Percentiles rank a stretch among this genome's conserved stretches.
Conservation (phyloP, 2,888 invertebrate species). For the Agriopis aurantiaria region DNA sequence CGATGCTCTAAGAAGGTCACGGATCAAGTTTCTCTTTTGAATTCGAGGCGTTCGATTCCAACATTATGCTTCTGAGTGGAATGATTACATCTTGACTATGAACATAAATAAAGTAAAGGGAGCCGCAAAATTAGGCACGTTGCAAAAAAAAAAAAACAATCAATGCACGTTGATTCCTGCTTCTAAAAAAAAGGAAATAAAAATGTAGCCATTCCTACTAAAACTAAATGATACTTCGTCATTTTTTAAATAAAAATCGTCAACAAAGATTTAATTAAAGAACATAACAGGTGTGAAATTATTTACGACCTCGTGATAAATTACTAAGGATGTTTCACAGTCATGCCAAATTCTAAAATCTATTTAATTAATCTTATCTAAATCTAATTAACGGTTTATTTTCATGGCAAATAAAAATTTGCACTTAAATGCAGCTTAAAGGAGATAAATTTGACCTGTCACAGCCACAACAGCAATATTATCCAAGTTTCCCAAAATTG, state of each 20-base stretch:
- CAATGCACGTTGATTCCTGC: background rate
- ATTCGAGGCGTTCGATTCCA: conserved; percentile 26
- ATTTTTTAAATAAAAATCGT: background rate
- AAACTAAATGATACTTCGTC: background rate
- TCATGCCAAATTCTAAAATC: background rate
- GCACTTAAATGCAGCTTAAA: background rate
- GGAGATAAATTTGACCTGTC: conserved; percentile 8
- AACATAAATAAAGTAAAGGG: conserved; percentile 16
- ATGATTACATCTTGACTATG: conserved; percentile 10
- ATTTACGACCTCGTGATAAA: background rate
- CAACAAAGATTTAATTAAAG: background rate
- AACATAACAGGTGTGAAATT: conserved; percentile 2
- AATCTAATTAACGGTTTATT: conserved; percentile 1
- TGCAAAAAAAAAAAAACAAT: too few relatives aligned
- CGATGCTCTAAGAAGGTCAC: conserved; percentile 37
- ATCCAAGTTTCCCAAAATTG: background rate
- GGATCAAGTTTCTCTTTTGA: conserved; percentile 42
- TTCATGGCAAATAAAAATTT: background rate
- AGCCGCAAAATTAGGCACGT: background rate
- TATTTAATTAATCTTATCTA: too few relatives aligned
- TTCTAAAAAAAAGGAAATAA: background rate
- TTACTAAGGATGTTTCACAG: background rate
- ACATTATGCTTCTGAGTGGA: conserved; percentile 21
- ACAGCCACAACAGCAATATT: conserved; percentile 1
- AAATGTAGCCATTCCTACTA: background rate